These are phyloP conservation scores for Cremastobaeus sp. DNA, from an alignment of 2,888 invertebrate genomes.

Conservation along the genomic window DNA sequence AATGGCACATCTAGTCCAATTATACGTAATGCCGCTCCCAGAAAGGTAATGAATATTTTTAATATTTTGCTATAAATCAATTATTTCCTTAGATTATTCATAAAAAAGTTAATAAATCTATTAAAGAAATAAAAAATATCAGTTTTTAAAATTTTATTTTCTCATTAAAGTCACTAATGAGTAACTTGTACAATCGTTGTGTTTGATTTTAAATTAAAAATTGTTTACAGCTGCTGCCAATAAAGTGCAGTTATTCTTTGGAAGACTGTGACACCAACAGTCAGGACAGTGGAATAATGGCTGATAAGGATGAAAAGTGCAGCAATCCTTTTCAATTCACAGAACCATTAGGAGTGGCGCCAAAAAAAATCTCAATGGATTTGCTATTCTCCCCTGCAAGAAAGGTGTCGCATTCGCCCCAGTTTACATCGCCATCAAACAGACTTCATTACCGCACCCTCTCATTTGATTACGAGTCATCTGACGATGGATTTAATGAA, in stretches of 20 bases:
- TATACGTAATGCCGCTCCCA: constrained; percentile 6
- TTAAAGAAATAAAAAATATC: no score
- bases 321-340: constrained; percentile 73
- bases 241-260: constrained; percentile 75
- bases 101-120: background rate
- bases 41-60: constrained; percentile 36
- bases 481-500: constrained; percentile 84
- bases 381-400: constrained; percentile 77
- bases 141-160: no score
- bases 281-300: constrained; percentile 80
- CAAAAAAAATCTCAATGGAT: constrained; percentile 73
- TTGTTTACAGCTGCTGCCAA: no score
- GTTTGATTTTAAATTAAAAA: no score
- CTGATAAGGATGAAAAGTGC: constrained; percentile 67
- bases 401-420: constrained; percentile 48
- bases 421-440: constrained; percentile 67
- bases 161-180: no score
- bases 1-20: constrained; percentile 68
- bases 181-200: no score
- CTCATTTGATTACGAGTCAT: constrained; percentile 81
- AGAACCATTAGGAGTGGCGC: constrained; percentile 77
- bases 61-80: background rate
- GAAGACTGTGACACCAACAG: constrained; percentile 81
- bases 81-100: background rate
- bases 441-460: constrained; percentile 78